Evolutionary conservation across 2,888 invertebrate species (phyloP).

Genomic region (Cephus pygmeus): DNA sequence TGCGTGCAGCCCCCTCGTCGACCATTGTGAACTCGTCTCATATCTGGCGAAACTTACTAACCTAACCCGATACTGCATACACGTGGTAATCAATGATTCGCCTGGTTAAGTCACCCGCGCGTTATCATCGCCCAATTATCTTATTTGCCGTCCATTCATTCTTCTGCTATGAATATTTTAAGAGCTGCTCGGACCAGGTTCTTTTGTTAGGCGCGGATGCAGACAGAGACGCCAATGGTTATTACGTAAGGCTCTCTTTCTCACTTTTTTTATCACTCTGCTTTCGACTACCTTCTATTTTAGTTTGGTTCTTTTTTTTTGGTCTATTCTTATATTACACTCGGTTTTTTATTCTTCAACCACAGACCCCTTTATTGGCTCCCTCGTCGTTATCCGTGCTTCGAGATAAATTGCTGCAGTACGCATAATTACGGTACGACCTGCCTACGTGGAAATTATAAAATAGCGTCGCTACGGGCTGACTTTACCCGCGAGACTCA

Average conservation of each 20-base stretch:
- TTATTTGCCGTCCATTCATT: neutral
- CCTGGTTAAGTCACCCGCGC: neutral
- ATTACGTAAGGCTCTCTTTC: neutral
- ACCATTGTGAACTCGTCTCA: neutral
- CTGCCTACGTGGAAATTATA: constrained; percentile 3
- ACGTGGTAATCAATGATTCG: neutral
- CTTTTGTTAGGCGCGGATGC: neutral
- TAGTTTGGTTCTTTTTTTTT: neutral
- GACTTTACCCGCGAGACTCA: constrained; percentile 5
- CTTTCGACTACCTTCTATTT: neutral
- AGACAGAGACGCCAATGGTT: neutral
- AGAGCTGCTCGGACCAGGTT: neutral
- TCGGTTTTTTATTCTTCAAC: neutral
- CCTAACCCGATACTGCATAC: neutral
- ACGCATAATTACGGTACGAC: constrained; percentile 5
- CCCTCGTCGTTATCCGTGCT: neutral
- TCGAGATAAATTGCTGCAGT: constrained; percentile 2
- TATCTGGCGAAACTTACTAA: neutral
- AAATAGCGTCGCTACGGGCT: constrained; percentile 2
- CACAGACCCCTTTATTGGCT: neutral
- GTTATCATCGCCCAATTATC: neutral
- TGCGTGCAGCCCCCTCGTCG: neutral
- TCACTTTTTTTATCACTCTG: neutral
- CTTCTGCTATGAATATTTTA: neutral
- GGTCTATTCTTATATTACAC: neutral